These are phyloP conservation scores for Myopa testacea DNA, from an alignment of 2,888 invertebrate genomes.

Conservation along the genomic window DNA sequence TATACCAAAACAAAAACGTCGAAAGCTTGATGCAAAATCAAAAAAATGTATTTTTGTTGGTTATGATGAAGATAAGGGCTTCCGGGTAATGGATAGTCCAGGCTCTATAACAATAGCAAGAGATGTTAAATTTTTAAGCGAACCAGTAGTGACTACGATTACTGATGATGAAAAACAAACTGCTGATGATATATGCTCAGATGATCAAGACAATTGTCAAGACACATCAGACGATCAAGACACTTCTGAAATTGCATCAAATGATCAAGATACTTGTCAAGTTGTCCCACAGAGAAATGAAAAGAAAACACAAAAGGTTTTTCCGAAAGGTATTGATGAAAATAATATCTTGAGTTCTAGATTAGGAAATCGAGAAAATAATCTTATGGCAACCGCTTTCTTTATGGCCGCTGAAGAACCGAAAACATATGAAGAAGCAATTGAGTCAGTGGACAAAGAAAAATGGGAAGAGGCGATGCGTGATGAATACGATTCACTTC, in stretches of 20 bases:
- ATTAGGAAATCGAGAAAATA: slow-evolving; percentile 12
- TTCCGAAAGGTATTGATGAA: background rate
- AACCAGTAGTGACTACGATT: background rate
- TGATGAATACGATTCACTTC: slow-evolving; percentile 16
- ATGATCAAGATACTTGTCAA: background rate
- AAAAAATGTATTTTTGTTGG: slow-evolving; percentile 18
- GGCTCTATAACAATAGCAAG: slow-evolving; percentile 6
- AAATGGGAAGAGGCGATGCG: slow-evolving; percentile 26
- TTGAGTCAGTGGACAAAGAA: background rate
- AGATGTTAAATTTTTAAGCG: slow-evolving; percentile 10
- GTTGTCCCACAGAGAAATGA: background rate
- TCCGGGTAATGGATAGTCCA: slow-evolving; percentile 10
- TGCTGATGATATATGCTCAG: background rate
- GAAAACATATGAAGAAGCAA: slow-evolving; percentile 10
- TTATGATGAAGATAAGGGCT: background rate
- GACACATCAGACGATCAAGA: too few species aligned
- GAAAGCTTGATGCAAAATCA: background rate
- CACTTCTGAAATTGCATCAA: background rate
- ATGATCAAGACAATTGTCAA: too few species aligned
- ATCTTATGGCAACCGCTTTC: background rate
- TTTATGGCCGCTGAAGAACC: background rate
- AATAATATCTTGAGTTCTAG: slow-evolving; percentile 11
- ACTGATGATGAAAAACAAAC: background rate
- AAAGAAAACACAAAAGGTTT: background rate
- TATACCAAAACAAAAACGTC: slow-evolving; percentile 19